Conservation (phyloP, 92 coral and sea anemone species). For the Anthopleura xanthogrammica region DNA sequence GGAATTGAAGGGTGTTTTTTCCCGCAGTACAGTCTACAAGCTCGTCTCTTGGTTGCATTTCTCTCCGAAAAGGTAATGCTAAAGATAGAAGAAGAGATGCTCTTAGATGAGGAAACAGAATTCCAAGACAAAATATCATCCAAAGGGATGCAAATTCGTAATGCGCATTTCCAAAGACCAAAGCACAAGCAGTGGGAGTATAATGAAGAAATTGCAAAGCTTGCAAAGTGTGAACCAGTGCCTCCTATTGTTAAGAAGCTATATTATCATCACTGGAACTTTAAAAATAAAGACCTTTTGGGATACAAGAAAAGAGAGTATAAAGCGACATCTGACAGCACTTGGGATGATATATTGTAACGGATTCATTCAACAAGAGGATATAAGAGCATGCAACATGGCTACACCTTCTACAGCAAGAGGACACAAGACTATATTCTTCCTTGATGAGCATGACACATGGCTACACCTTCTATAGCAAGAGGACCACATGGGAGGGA, state of each 20-base stretch:
- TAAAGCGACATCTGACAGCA: constrained; percentile 31
- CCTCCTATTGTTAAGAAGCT: constrained; percentile 38
- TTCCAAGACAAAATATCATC: constrained; percentile 43
- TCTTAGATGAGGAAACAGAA: constrained; percentile 58
- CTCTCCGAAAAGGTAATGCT: constrained; percentile 49
- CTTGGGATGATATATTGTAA: constrained; percentile 4
- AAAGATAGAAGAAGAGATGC: constrained; percentile 66
- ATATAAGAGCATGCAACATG: neutral
- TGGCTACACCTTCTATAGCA: too few species aligned
- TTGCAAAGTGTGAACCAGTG: constrained; percentile 61
- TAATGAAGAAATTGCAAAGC: constrained; percentile 48
- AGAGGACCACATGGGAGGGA: too few species aligned
- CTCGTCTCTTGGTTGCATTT: constrained; percentile 57
- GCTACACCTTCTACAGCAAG: neutral
- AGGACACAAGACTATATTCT: neutral
- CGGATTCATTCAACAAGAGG: too few species aligned
- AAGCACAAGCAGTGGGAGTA: constrained; percentile 52
- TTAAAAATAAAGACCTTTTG: constrained; percentile 34
- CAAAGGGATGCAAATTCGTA: constrained; percentile 35
- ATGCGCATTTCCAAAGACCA: constrained; percentile 67
- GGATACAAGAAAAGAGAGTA: constrained; percentile 45
- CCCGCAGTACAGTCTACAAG: constrained; percentile 73
- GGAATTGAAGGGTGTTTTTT: constrained; percentile 59
- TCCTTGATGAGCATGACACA: too few species aligned
- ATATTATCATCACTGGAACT: constrained; percentile 25